Evolutionary conservation across 2,113 vertebrate species (phyloP).

Genomic region (Dolichotis patagonum): DNA sequence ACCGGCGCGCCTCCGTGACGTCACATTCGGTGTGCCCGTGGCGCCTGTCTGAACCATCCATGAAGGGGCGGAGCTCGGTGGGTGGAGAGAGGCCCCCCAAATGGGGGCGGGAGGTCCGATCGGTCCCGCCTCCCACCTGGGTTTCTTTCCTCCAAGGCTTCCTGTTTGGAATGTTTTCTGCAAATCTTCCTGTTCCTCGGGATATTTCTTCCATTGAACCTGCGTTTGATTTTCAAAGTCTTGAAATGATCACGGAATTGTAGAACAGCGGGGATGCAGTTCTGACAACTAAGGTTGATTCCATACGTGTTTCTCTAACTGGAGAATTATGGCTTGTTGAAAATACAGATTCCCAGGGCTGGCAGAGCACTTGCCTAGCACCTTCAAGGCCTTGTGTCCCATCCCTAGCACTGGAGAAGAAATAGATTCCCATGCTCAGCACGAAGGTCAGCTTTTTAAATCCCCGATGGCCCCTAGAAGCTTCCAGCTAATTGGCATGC

Average conservation of each 20-base stretch:
- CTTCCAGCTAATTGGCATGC: background rate
- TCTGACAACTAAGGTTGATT: background rate
- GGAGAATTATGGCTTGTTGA: background rate
- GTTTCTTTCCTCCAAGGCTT: background rate
- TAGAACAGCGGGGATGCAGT: background rate
- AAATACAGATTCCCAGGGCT: background rate
- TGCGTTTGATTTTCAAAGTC: background rate
- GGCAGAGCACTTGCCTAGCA: background rate
- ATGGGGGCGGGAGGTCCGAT: background rate
- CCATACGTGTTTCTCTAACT: background rate
- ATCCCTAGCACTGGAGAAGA: background rate
- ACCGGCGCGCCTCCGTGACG: conserved; percentile 36
- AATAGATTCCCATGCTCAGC: background rate
- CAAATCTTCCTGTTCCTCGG: background rate
- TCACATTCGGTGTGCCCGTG: conserved; percentile 25
- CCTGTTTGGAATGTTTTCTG: background rate
- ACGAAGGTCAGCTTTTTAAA: background rate
- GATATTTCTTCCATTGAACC: background rate
- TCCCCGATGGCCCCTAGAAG: too few relatives aligned
- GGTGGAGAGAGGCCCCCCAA: accelerated
- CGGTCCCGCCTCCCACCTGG: background rate
- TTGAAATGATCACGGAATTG: too few relatives aligned
- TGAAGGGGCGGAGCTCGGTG: accelerated
- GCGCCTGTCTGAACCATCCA: background rate
- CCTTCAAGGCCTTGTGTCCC: background rate